Percentiles rank a stretch among this genome's conserved stretches.
phyloP scores from a whole-genome alignment of 2,113 vertebrate genomes.

The Misgurnus mizolepis region DNA sequence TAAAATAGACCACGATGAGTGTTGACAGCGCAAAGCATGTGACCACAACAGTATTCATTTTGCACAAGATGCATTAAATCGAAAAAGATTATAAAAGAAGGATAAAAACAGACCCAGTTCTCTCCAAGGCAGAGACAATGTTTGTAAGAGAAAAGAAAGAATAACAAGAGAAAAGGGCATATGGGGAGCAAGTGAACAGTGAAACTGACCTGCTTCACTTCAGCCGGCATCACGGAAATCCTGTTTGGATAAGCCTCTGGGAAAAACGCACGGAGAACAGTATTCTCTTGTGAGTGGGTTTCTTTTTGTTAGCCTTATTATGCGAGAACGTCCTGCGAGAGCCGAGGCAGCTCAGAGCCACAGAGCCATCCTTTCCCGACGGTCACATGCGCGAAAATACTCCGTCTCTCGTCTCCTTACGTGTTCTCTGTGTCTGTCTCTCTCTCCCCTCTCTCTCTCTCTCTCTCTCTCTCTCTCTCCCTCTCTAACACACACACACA shows the following conservation, averaged over 20 bases:
- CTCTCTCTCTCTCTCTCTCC: slow-evolving; percentile 38
- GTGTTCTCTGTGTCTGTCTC: slow-evolving; percentile 7
- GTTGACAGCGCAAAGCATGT: slow-evolving; percentile 16
- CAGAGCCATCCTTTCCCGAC: slow-evolving; percentile 69
- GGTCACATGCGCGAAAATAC: slow-evolving; percentile 30
- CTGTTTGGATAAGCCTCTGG: slow-evolving; percentile 52
- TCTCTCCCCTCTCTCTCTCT: slow-evolving; percentile 47
- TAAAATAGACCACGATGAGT: background rate
- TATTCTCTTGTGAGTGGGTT: slow-evolving; percentile 42
- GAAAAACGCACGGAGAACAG: slow-evolving; percentile 19
- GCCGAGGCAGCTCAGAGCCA: slow-evolving; percentile 70
- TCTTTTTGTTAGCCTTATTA: slow-evolving; percentile 33
- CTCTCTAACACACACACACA: slow-evolving; percentile 28
- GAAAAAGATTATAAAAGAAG: background rate
- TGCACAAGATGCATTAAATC: background rate
- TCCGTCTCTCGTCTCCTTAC: slow-evolving; percentile 38
- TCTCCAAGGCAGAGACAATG: background rate
- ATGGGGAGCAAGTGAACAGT: slow-evolving; percentile 36
- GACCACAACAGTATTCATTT: background rate
- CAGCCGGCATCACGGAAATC: slow-evolving; percentile 79
- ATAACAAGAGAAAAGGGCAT: slow-evolving; percentile 36
- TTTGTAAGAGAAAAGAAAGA: background rate
- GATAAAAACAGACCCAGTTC: too few species aligned
- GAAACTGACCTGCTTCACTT: slow-evolving; percentile 85
- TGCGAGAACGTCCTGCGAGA: slow-evolving; percentile 56